These are phyloP conservation scores for Drosophila robusta DNA, from an alignment of 2,888 invertebrate species.

Conservation along the genomic window DNA sequence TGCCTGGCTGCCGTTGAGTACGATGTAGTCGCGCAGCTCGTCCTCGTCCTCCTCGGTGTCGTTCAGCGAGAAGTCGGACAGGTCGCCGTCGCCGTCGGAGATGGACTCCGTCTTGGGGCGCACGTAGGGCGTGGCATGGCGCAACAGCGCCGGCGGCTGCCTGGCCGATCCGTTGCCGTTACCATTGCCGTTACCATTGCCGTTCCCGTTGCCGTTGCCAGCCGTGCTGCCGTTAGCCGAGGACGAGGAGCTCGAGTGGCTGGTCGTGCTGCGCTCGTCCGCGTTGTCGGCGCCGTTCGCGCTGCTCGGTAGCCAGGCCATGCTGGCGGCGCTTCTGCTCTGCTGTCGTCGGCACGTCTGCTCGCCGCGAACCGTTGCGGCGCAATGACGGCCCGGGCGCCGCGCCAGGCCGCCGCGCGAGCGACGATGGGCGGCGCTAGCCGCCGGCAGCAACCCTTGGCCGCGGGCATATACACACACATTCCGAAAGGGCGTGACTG, in stretches of 20 bases:
- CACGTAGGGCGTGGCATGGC: constrained; percentile 60
- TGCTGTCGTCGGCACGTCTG: too few species aligned
- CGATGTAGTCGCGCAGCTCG: constrained; percentile 81
- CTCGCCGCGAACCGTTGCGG: constrained; percentile 4
- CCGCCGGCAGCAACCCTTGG: constrained; percentile 27
- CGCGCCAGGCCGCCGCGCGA: too few species aligned
- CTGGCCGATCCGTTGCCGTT: constrained; percentile 6
- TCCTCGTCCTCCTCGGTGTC: constrained; percentile 91
- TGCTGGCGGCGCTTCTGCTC: constrained; percentile 30
- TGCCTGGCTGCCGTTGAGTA: constrained; percentile 63
- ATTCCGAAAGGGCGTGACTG: neutral
- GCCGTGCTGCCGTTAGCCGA: constrained; percentile 25
- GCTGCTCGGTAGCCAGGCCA: constrained; percentile 73
- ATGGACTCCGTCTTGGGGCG: constrained; percentile 82
- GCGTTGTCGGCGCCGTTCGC: constrained; percentile 63
- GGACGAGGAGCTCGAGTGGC: constrained; percentile 60
- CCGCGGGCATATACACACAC: neutral
- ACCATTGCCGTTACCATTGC: neutral
- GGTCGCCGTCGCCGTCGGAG: constrained; percentile 83
- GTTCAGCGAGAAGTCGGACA: constrained; percentile 89
- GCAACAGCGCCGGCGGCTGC: constrained; percentile 49
- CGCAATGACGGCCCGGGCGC: constrained; percentile 26
- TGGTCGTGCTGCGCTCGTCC: constrained; percentile 69
- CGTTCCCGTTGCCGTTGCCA: too few species aligned
- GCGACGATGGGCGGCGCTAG: constrained; percentile 15